phyloP scores from a whole-genome alignment of 2,888 invertebrate species.

The Microctonus hyperodae region DNA sequence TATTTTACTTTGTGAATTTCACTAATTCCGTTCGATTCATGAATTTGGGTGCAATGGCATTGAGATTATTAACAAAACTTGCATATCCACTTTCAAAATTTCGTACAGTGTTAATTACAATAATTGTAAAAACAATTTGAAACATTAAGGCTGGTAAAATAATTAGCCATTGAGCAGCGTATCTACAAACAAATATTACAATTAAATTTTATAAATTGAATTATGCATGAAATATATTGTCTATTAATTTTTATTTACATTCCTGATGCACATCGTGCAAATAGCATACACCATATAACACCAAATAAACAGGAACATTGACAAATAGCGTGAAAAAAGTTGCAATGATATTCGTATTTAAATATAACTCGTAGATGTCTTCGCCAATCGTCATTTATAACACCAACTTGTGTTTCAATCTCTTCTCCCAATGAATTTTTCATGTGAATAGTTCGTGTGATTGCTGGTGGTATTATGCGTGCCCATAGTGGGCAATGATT shows the following conservation, averaged over 20 bases:
- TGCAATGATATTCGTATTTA: constrained; percentile 33
- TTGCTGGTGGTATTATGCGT: constrained; percentile 25
- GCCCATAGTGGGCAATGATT: constrained; percentile 50
- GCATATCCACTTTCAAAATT: constrained; percentile 42
- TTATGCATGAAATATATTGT: too few species aligned
- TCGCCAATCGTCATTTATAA: constrained; percentile 38
- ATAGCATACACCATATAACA: constrained; percentile 66
- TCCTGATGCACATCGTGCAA: constrained; percentile 65
- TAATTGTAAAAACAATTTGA: constrained; percentile 43
- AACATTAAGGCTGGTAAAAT: constrained; percentile 47
- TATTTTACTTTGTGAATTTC: constrained; percentile 25
- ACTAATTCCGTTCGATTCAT: constrained; percentile 32
- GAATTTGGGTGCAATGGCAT: constrained; percentile 23
- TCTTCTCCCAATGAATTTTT: background rate
- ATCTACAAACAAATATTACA: constrained; percentile 36
- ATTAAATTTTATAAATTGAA: too few species aligned
- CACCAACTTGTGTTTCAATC: constrained; percentile 1
- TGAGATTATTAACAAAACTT: constrained; percentile 37
- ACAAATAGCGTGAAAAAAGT: constrained; percentile 42
- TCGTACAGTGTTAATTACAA: constrained; percentile 35
- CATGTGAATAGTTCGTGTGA: background rate
- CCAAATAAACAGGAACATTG: constrained; percentile 66
- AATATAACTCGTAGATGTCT: constrained; percentile 34
- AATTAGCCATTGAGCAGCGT: constrained; percentile 48
- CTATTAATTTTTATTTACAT: too few species aligned